Percentiles rank a stretch among this genome's conserved stretches.
Conservation (phyloP, 2,888 invertebrate genomes). For the Hecatera dysodea region DNA sequence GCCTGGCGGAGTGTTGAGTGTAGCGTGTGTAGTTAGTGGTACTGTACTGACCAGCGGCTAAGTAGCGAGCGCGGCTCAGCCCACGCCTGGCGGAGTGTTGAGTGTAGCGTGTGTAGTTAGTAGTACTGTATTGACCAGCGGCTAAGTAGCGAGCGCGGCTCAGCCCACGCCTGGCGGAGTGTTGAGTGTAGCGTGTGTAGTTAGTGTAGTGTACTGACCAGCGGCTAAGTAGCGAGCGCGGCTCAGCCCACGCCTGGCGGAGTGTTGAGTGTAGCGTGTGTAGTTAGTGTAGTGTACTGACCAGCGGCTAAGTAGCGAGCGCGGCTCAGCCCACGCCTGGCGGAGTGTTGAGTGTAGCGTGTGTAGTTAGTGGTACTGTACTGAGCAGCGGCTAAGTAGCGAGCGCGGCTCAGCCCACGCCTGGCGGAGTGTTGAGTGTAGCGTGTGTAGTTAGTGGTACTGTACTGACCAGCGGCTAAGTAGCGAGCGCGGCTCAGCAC, state of each 20-base stretch:
- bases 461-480: conserved; percentile 61
- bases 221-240: too few species aligned
- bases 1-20: conserved; percentile 81
- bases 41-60: conserved; percentile 59
- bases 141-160: conserved; percentile 70
- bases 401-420: conserved; percentile 81
- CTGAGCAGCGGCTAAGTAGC: conserved; percentile 62
- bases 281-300: too few species aligned
- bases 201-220: conserved; percentile 49
- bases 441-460: conserved; percentile 65
- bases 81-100: conserved; percentile 82
- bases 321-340: conserved; percentile 83
- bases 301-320: conserved; percentile 59
- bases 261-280: too few species aligned
- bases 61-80: conserved; percentile 71
- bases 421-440: conserved; percentile 78
- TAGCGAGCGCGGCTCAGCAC: conserved; percentile 78
- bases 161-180: conserved; percentile 76
- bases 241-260: too few species aligned
- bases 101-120: conserved; percentile 73
- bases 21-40: neutral
- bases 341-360: conserved; percentile 74
- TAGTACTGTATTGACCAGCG: conserved; percentile 60
- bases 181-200: conserved; percentile 3
- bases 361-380: conserved; percentile 9